A percentile compares a stretch with the other conserved stretches of the same genome.
These are phyloP conservation scores for Cosmia pyralina DNA, from an alignment of 2,888 invertebrate species.

Conservation along the genomic window DNA sequence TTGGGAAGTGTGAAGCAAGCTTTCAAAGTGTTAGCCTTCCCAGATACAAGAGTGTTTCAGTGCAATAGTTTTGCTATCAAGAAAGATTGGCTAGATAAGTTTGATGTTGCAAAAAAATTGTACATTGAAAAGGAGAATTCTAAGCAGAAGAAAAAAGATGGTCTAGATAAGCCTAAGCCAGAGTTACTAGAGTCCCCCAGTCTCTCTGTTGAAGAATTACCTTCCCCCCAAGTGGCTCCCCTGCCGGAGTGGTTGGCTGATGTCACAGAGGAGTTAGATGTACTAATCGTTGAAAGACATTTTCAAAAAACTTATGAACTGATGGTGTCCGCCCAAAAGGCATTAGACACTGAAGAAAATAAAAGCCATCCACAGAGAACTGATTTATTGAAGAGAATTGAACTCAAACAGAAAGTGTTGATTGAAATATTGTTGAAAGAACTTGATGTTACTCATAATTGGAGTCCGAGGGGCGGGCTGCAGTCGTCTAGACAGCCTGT, in stretches of 20 bases:
- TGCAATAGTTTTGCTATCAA: constrained; percentile 95
- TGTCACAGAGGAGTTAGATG: constrained; percentile 98
- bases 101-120: constrained; percentile 96
- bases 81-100: constrained; percentile 98
- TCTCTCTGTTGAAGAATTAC: constrained; percentile 85
- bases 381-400: constrained; percentile 90
- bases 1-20: constrained; percentile 97
- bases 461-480: constrained; percentile 97
- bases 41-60: constrained; percentile 97
- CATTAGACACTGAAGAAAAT: constrained; percentile 82
- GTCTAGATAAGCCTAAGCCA: constrained; percentile 82
- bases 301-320: constrained; percentile 97
- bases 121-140: constrained; percentile 92
- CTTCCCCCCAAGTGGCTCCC: constrained; percentile 81
- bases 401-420: constrained; percentile 93
- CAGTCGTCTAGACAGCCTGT: constrained; percentile 96
- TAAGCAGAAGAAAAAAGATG: constrained; percentile 88
- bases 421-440: constrained; percentile 97
- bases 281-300: constrained; percentile 98
- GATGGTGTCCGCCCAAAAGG: constrained; percentile 90
- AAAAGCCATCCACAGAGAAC: constrained; percentile 82
- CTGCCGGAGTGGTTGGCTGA: constrained; percentile 97
- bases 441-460: constrained; percentile 96
- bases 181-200: constrained; percentile 86
- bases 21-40: constrained; percentile 98